Conservation (phyloP, 2,888 invertebrate species). For the Phyllotreta striolata region DNA sequence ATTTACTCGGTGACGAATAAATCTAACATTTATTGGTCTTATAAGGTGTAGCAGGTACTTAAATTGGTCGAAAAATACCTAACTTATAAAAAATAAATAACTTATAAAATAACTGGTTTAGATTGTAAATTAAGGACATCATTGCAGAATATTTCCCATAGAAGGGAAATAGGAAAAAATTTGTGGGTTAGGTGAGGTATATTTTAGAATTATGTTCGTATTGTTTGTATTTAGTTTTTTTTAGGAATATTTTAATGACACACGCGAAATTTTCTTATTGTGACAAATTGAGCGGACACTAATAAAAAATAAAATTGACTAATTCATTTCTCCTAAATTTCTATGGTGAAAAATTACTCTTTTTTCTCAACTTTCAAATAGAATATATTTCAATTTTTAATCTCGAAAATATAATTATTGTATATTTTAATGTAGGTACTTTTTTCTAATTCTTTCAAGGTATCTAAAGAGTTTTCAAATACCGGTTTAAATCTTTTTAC, state of each 20-base stretch:
- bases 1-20: no score
- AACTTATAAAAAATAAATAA: no score
- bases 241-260: no score
- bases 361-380: constrained; percentile 35
- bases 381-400: constrained; percentile 40
- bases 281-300: neutral
- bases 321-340: constrained; percentile 20
- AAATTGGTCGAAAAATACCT: no score
- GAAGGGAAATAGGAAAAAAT: no score
- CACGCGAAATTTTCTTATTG: constrained; percentile 19
- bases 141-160: no score
- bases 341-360: constrained; percentile 39
- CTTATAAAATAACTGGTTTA: no score
- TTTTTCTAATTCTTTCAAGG: constrained; percentile 38
- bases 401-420: constrained; percentile 47
- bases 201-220: no score
- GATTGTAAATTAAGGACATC: no score
- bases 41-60: no score
- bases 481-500: constrained; percentile 38
- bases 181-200: no score
- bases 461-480: constrained; percentile 44
- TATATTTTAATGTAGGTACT: constrained; percentile 41
- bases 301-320: constrained; percentile 22
- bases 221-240: constrained; percentile 33
- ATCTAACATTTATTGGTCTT: no score